Percentiles rank a stretch among this genome's conserved stretches.
Evolutionary conservation across 2,888 invertebrate genomes (phyloP).

Genomic region (Mamestra brassicae): DNA sequence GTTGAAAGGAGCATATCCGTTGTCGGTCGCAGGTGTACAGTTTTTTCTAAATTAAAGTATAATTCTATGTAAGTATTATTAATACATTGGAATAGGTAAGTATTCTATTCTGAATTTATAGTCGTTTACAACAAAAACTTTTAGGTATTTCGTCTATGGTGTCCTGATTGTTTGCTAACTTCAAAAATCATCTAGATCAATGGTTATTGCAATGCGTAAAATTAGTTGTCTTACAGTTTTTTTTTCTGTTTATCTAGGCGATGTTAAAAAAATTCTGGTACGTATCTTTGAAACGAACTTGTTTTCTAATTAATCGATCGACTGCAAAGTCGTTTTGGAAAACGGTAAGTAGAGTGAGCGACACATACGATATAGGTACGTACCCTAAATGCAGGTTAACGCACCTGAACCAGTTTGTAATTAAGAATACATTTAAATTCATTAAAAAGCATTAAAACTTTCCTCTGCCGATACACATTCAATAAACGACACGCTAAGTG

Average conservation of each 20-base stretch:
- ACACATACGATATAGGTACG: slow-evolving; percentile 57
- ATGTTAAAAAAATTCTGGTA: not conserved
- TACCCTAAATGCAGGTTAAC: slow-evolving; percentile 82
- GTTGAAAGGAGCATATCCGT: slow-evolving; percentile 8
- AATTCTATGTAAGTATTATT: not conserved
- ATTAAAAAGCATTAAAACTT: slow-evolving; percentile 88
- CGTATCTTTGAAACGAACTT: slow-evolving; percentile 23
- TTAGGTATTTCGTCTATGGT: not conserved
- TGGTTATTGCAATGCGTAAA: not conserved
- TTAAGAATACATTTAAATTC: slow-evolving; percentile 89
- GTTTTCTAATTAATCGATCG: slow-evolving; percentile 38
- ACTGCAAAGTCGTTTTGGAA: slow-evolving; percentile 46
- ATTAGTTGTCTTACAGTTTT: not conserved
- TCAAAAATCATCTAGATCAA: not conserved
- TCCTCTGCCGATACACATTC: slow-evolving; percentile 80
- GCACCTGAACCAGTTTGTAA: slow-evolving; percentile 88
- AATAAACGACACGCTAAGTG: slow-evolving; percentile 77
- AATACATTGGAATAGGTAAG: not conserved
- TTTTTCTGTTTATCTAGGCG: not conserved
- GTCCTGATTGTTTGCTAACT: not conserved
- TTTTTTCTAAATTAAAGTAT: not conserved
- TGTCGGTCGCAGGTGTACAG: slow-evolving; percentile 27
- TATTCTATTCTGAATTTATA: slow-evolving; percentile 9
- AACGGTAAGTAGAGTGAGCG: slow-evolving; percentile 60
- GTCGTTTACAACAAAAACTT: not conserved